Evolutionary conservation across 2,797 vertebrate species (phyloP), one percentile per base, ranked within the genome.

Genomic region (Danio kyathit): DNA sequence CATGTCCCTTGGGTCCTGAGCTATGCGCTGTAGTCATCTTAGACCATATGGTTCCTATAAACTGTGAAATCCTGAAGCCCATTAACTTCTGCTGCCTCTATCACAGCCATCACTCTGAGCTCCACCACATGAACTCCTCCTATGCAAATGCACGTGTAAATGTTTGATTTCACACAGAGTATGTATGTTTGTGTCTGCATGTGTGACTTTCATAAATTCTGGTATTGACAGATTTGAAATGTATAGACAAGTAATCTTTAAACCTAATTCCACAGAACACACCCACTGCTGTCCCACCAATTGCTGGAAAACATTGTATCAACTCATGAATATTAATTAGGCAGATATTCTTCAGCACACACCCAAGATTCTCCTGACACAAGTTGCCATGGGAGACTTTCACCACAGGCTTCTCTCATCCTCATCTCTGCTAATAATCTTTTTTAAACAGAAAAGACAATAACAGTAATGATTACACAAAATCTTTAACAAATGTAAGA

Each of bases 281-380:
- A 38, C 91, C 93, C 93, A 88, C 72, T 80, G 87, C 87, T 82
- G 41, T 86, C 74, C 87, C 48, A 84, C 87, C 88, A 87, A 89
- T 87, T 85, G 87, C 87, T 81, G 52, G 63, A 90, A 80, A 89
- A 87, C 88, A 90, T 91, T 21, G 81, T 80, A 71, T 70, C 61
- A 84, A 65, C 89, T 88, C 88, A 91, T 86, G 86, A 90, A 81
- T 87, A 91, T 89, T 86, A 85, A 90, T 83, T 87, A 86, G 80
- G 87, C 85, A 72, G n/a, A 63, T 76, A 81, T 79, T 70, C 69
- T 82, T 82, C 79, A 80, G 87, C 86, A 85, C 91, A 92, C 82
- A 80, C 83, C 80, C 85, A 79, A 59, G n/a, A 17, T 65, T 79
- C 77, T 81, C 70, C 38, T 76, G 69, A 76, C 74, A 67, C 74